A percentile compares a stretch with the other conserved stretches of the same genome.
phyloP scores from a whole-genome alignment of 2,888 invertebrate species.

The Dione juno region DNA sequence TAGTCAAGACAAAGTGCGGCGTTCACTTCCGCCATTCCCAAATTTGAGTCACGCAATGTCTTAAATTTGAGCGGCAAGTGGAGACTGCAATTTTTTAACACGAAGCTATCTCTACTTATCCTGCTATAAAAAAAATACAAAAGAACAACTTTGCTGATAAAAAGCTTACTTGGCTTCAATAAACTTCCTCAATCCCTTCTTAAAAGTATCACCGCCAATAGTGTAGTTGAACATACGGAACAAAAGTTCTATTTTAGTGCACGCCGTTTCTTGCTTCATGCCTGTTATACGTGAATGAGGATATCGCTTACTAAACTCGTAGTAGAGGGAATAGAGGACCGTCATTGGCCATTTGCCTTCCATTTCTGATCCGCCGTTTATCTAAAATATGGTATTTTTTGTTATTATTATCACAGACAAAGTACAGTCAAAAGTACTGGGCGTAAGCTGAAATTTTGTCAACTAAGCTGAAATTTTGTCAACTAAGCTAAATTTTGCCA shows the following conservation, averaged over 20 bases:
- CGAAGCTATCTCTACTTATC: too few species aligned
- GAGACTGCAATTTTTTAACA: too few species aligned
- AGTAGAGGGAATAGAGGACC: conserved; percentile 89
- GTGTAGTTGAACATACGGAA: conserved; percentile 96
- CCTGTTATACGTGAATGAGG: conserved; percentile 91
- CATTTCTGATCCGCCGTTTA: conserved; percentile 87
- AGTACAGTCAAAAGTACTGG: too few species aligned
- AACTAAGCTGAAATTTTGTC: too few species aligned
- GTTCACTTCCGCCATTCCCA: too few species aligned
- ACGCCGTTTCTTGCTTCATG: conserved; percentile 88
- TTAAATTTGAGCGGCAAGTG: too few species aligned
- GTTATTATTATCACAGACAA: neutral
- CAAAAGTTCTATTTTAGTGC: conserved; percentile 89
- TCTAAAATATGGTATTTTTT: conserved; percentile 65
- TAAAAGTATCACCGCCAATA: conserved; percentile 90
- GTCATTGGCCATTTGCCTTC: conserved; percentile 93
- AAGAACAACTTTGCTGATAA: too few species aligned
- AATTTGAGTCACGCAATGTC: too few species aligned
- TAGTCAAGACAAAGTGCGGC: too few species aligned
- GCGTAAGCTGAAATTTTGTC: too few species aligned
- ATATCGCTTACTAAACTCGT: conserved; percentile 90
- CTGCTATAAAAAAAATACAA: too few species aligned
- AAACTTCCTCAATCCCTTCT: conserved; percentile 87
- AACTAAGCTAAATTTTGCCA: too few species aligned
- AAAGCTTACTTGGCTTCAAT: conserved; percentile 63